These are phyloP conservation scores for Chaetops frenatus DNA, from an alignment of 2,113 vertebrate genomes.

Conservation along the genomic window DNA sequence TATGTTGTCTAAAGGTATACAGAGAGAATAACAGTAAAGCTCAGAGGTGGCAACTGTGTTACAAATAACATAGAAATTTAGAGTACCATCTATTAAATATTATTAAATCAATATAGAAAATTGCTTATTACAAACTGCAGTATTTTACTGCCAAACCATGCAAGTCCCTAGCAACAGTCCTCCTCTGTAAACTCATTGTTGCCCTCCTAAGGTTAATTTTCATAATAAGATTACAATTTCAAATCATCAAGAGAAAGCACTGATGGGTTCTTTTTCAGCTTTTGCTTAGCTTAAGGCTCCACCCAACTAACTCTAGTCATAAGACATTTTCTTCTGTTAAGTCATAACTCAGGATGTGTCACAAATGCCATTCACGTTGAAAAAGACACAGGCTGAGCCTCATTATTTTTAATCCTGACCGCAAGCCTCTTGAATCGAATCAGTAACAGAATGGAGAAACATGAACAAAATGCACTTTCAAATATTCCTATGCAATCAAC, in stretches of 20 bases:
- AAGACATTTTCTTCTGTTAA: slow-evolving; percentile 40
- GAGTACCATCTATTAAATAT: not conserved
- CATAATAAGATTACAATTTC: not conserved
- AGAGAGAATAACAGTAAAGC: not conserved
- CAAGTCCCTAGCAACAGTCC: not conserved
- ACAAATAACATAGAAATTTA: not conserved
- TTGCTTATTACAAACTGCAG: not conserved
- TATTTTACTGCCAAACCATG: not conserved
- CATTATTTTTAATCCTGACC: slow-evolving; percentile 24
- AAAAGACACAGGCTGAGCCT: not conserved
- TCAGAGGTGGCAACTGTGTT: not conserved
- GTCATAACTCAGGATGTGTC: slow-evolving; percentile 45
- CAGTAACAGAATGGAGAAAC: not conserved
- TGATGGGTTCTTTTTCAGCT: not conserved
- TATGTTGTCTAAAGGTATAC: not conserved
- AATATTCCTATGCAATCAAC: not conserved
- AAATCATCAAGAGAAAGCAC: not conserved
- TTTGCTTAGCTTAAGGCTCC: slow-evolving; percentile 23
- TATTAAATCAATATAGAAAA: not conserved
- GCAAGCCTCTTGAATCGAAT: not conserved
- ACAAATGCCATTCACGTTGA: slow-evolving; percentile 2
- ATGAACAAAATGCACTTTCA: slow-evolving; percentile 9
- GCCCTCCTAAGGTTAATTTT: slow-evolving; percentile 7
- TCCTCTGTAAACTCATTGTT: not conserved
- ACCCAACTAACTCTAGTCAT: slow-evolving; percentile 31